Conservation (phyloP, 2,888 invertebrate genomes). For the Caenorhabditis sp. region DNA sequence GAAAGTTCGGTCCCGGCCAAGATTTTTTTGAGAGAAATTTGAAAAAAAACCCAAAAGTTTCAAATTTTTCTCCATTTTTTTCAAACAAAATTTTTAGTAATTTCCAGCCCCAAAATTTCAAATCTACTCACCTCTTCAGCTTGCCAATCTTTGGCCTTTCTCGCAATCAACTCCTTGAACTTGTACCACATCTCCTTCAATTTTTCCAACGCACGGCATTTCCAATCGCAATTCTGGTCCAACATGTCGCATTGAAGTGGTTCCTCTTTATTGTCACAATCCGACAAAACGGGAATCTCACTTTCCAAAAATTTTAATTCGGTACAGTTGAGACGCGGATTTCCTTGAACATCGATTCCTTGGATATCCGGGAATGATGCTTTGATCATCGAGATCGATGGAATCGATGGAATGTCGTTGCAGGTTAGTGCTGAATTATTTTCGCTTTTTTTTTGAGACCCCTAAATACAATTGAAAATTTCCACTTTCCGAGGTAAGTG, state of each 20-base stretch:
- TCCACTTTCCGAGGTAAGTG: background rate
- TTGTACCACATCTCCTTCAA: constrained; percentile 48
- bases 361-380: constrained; percentile 54
- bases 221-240: constrained; percentile 53
- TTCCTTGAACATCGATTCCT: constrained; percentile 55
- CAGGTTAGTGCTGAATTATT: constrained; percentile 53
- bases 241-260: constrained; percentile 33
- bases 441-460: no score
- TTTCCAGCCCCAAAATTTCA: no score
- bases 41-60: no score
- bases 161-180: constrained; percentile 41
- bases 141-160: constrained; percentile 42
- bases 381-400: constrained; percentile 37
- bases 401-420: constrained; percentile 44
- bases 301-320: constrained; percentile 16
- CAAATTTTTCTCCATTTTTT: no score
- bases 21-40: no score
- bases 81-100: no score
- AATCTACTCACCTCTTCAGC: constrained; percentile 21
- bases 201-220: constrained; percentile 41
- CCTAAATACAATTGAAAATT: no score
- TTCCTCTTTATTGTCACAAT: constrained; percentile 28
- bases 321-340: constrained; percentile 42
- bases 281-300: constrained; percentile 35
- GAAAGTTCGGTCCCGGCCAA: no score